These are phyloP conservation scores for Erythrocercus mccallii DNA, from an alignment of 2,113 vertebrate genomes.

Conservation along the genomic window DNA sequence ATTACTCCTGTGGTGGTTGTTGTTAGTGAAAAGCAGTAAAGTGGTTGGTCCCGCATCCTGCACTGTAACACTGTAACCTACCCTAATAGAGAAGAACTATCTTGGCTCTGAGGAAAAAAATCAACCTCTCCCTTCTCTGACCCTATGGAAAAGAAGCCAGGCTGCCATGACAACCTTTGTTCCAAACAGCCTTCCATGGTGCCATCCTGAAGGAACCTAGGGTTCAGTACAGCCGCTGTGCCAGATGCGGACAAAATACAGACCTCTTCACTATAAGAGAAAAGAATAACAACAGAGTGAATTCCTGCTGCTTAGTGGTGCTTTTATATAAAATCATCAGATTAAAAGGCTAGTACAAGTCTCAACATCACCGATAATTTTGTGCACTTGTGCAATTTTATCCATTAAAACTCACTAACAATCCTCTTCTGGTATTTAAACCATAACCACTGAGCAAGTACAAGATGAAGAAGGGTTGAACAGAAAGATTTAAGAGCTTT, in stretches of 20 bases:
- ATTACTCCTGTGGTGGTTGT: constrained; percentile 53
- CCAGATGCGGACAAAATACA: constrained; percentile 97
- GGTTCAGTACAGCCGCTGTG: constrained; percentile 94
- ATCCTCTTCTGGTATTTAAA: neutral
- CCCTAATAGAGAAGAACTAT: constrained; percentile 76
- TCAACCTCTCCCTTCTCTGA: constrained; percentile 81
- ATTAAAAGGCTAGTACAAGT: neutral
- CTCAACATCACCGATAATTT: neutral
- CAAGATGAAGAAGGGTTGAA: neutral
- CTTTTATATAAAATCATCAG: neutral
- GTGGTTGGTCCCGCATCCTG: constrained; percentile 59
- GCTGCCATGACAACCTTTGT: constrained; percentile 88
- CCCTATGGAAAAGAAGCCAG: constrained; percentile 80
- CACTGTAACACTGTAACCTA: constrained; percentile 70
- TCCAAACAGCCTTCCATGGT: constrained; percentile 87
- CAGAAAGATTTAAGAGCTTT: neutral
- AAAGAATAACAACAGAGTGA: constrained; percentile 43
- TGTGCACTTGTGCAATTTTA: neutral
- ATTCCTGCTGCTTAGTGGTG: neutral
- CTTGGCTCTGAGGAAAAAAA: constrained; percentile 74
- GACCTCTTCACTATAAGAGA: constrained; percentile 89
- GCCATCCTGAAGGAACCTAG: constrained; percentile 93
- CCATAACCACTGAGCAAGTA: neutral
- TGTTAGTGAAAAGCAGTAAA: constrained; percentile 66
- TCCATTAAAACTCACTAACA: neutral